Evolutionary conservation across 1,140 invertebrate genomes (phyloP).

Genomic region (Phortica variegata): DNA sequence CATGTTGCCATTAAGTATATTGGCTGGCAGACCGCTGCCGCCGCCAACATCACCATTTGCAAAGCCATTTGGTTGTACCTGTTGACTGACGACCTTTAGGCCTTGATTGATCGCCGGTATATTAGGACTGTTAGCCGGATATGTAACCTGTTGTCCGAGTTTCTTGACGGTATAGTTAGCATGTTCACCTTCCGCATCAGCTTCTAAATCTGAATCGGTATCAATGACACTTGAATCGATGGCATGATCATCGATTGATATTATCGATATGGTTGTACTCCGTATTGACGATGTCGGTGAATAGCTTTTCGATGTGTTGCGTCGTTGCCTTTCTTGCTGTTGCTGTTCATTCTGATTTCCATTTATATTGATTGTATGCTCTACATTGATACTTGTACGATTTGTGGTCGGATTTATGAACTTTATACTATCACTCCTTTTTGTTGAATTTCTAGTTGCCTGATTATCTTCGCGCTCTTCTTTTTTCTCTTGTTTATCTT

Average conservation of each 20-base stretch:
- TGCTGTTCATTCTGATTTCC: background rate
- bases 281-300: constrained; percentile 44
- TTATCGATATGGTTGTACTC: constrained; percentile 46
- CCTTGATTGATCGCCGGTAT: constrained; percentile 43
- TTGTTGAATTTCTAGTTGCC: too few species aligned
- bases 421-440: constrained; percentile 10
- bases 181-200: constrained; percentile 27
- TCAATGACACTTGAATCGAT: constrained; percentile 50
- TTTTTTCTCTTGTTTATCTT: constrained; percentile 15
- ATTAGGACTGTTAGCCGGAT: constrained; percentile 34
- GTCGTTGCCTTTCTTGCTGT: background rate
- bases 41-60: background rate
- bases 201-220: constrained; percentile 39
- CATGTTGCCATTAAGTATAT: constrained; percentile 33
- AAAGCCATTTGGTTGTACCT: constrained; percentile 20
- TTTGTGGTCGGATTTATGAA: constrained; percentile 10
- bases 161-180: constrained; percentile 47
- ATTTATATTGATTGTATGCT: constrained; percentile 32
- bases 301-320: constrained; percentile 11
- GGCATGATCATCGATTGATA: constrained; percentile 50
- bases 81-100: constrained; percentile 31
- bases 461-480: constrained; percentile 2
- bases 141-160: constrained; percentile 43
- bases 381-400: constrained; percentile 37
- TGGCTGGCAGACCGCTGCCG: constrained; percentile 23